A percentile compares a stretch with the other conserved stretches of the same genome.
phyloP scores from a whole-genome alignment of 30 jellyfish, hydroid and myxozoan genomes.

The Cassiopea xamachana region DNA sequence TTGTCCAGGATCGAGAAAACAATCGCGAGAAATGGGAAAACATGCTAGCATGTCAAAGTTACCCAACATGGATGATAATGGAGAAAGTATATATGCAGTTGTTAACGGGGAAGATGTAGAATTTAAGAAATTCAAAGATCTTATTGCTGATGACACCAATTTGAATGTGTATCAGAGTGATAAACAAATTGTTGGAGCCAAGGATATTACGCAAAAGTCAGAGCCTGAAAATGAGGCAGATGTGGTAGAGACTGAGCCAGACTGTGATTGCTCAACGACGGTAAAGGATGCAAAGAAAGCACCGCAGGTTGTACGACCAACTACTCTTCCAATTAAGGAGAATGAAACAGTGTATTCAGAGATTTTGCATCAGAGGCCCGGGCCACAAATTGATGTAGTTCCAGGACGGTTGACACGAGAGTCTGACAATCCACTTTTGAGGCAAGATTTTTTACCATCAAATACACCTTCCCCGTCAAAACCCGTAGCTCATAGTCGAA shows the following conservation, averaged over 20 bases:
- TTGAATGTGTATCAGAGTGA: not conserved
- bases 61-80: constrained; percentile 13
- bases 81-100: constrained; percentile 60
- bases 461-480: constrained; percentile 66
- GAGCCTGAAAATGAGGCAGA: constrained; percentile 14
- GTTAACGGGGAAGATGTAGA: constrained; percentile 65
- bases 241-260: constrained; percentile 54
- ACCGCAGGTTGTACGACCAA: constrained; percentile 18
- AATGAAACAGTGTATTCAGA: constrained; percentile 87
- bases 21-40: constrained; percentile 28
- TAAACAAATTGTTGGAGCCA: not conserved
- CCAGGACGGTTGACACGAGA: constrained; percentile 89
- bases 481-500: constrained; percentile 56
- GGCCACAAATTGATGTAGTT: constrained; percentile 65
- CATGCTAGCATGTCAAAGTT: constrained; percentile 23
- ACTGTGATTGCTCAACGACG: constrained; percentile 53
- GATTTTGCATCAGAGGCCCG: constrained; percentile 69
- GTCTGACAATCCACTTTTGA: constrained; percentile 87
- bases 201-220: constrained; percentile 30
- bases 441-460: constrained; percentile 81
- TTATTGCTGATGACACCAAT: constrained; percentile 24
- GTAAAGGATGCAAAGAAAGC: constrained; percentile 22
- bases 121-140: constrained; percentile 43
- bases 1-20: constrained; percentile 55
- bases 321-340: constrained; percentile 32